Evolutionary conservation across 2,888 invertebrate species (phyloP), one percentile per base, ranked within the genome.

Genomic region (Cheilosia impressa): DNA sequence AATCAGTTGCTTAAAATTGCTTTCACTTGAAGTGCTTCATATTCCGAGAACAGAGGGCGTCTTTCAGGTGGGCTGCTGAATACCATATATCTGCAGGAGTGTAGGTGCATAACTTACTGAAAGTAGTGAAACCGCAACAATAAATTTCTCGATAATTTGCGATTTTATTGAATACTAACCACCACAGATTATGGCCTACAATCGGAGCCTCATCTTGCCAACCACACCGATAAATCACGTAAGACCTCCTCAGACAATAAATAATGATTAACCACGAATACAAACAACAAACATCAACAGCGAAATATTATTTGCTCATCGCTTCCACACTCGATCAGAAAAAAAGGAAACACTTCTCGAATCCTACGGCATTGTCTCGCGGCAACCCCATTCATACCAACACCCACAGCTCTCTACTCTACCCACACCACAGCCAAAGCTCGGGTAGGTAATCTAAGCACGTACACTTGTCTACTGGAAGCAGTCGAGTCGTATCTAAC

Each of bases 391-490:
- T 63, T 63, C 53, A 55, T 73, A 22, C 3, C 38, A 13, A 13
- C 38, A 58, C 58, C n/a, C 41, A 60, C 38, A 7, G 19, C 10
- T 27, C 27, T 7, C 19, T 10, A 50, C 22, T 19, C 27, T 45
- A 43, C 50, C 27, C 24, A 27, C 27, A 15, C 41, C 3, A 24
- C 34, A 45, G 52, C 41, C 43, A 31, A 31, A 17, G 17, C 13
- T 15, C 17, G 22, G 17, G 47, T 76, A 76, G 17, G 47, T 76
- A 76, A 68, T 76, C 76, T 68, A 34, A 58, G 52, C 68, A 76
- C 76, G 76, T 76, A 76, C 62, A 13, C 38, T 13, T 13, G 22
- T 62, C 55, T 50, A 27, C 50, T n/a, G 53, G 34, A 63, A 38
- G 43, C 69, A 69, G 63, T 77, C 69, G 62, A 69, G 63, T 31